Conservation (phyloP, 2,888 invertebrate genomes). For the Microctonus hyperodae region DNA sequence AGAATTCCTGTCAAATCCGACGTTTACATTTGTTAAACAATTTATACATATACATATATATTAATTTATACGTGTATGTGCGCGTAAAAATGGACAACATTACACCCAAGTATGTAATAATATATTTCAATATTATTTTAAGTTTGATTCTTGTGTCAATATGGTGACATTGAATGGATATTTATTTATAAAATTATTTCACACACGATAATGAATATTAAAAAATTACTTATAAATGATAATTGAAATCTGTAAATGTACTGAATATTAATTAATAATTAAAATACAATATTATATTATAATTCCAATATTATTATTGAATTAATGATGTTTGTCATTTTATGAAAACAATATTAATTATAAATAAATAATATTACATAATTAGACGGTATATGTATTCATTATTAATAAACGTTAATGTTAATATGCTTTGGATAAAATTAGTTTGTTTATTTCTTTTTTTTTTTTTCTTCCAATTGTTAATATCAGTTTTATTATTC, state of each 20-base stretch:
- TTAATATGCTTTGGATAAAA: too few relatives aligned
- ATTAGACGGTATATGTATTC: not conserved
- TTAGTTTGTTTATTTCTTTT: too few relatives aligned
- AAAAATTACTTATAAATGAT: not conserved
- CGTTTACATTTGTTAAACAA: too few relatives aligned
- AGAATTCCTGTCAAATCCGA: too few relatives aligned
- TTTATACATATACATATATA: too few relatives aligned
- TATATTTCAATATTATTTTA: not conserved
- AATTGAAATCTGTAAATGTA: not conserved
- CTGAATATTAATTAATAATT: too few relatives aligned
- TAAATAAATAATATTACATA: conserved; percentile 3
- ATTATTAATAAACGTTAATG: not conserved
- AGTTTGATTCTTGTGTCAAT: not conserved
- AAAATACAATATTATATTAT: too few relatives aligned
- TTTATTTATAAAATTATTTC: not conserved
- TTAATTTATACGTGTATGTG: not conserved
- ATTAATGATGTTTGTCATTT: not conserved
- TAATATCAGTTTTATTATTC: not conserved
- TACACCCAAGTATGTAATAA: not conserved
- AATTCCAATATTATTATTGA: not conserved
- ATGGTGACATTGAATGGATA: not conserved
- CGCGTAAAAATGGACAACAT: not conserved
- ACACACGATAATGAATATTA: not conserved
- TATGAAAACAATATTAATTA: not conserved
- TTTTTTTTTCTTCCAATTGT: not conserved